phyloP scores from a whole-genome alignment of 2,797 vertebrate species.

The Trichosurus vulpecula region DNA sequence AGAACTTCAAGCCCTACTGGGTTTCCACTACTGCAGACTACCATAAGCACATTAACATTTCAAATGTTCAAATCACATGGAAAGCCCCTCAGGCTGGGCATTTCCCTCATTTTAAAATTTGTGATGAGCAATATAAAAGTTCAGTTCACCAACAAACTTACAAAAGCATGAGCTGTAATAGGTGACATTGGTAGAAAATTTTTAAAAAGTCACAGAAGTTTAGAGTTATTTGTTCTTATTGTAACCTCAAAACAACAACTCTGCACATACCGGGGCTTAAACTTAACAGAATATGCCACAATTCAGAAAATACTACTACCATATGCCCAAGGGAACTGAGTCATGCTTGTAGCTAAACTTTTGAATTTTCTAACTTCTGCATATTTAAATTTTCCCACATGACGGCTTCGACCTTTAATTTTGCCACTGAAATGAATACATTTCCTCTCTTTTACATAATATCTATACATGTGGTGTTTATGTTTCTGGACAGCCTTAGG shows the following conservation, averaged over 20 bases:
- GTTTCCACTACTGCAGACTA: not conserved
- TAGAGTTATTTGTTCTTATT: slow-evolving; percentile 42
- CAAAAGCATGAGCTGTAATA: not conserved
- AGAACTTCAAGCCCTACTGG: not conserved
- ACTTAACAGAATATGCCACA: slow-evolving; percentile 51
- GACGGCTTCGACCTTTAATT: slow-evolving; percentile 23
- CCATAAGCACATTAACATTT: not conserved
- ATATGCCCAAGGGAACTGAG: slow-evolving; percentile 48
- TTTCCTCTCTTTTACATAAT: slow-evolving; percentile 53
- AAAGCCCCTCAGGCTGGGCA: not conserved
- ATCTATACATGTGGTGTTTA: slow-evolving; percentile 47
- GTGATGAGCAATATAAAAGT: not conserved
- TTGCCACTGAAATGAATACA: slow-evolving; percentile 43
- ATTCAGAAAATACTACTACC: slow-evolving; percentile 57
- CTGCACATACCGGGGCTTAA: slow-evolving; percentile 58
- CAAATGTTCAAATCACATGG: not conserved
- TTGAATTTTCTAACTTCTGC: slow-evolving; percentile 66
- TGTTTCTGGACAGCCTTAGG: slow-evolving; percentile 53
- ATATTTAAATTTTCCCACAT: slow-evolving; percentile 66
- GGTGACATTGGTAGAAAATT: not conserved
- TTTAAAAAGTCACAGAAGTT: not conserved
- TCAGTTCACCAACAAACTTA: not conserved
- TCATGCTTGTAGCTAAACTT: slow-evolving; percentile 24
- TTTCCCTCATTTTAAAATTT: not conserved
- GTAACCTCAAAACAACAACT: slow-evolving; percentile 58